Evolutionary conservation across 2,888 invertebrate species (phyloP).

Genomic region (Alentia gelatinosa): DNA sequence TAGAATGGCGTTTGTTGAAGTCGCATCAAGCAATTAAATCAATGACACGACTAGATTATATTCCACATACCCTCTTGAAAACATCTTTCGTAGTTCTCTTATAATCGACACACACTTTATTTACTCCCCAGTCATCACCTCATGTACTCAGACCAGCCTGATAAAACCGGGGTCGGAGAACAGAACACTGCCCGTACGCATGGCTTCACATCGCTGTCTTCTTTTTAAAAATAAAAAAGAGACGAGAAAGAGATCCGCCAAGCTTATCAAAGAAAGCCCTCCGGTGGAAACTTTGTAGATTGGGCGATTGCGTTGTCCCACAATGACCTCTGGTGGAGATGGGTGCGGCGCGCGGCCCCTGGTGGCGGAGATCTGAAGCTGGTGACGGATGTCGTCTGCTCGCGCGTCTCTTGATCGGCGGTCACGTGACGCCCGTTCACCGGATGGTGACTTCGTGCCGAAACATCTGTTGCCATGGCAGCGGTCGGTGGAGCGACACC

Average conservation of each 20-base stretch:
- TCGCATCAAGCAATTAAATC: no score
- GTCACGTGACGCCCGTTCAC: slow-evolving; percentile 20
- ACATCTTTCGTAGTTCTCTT: neutral
- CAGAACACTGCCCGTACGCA: neutral
- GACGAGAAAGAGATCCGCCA: neutral
- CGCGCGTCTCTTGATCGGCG: slow-evolving; percentile 38
- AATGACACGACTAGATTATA: no score
- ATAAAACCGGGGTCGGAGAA: neutral
- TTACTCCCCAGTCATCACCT: no score
- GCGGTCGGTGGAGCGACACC: slow-evolving; percentile 37
- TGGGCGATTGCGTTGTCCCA: slow-evolving; percentile 1
- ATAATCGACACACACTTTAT: neutral
- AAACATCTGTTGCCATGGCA: slow-evolving; percentile 52
- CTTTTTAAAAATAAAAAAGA: neutral
- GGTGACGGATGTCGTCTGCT: slow-evolving; percentile 51
- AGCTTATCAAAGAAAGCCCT: slow-evolving; percentile 32
- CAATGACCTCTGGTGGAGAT: slow-evolving; percentile 42
- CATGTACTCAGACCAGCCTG: no score
- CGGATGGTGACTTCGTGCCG: slow-evolving; percentile 44
- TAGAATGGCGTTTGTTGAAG: no score
- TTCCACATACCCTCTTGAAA: no score
- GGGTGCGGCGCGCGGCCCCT: neutral
- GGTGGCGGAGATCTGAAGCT: slow-evolving; percentile 39
- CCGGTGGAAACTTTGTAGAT: slow-evolving; percentile 39
- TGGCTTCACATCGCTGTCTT: neutral